These are phyloP conservation scores for Eupithecia dodoneata DNA, from an alignment of 2,888 invertebrate species.

Conservation along the genomic window DNA sequence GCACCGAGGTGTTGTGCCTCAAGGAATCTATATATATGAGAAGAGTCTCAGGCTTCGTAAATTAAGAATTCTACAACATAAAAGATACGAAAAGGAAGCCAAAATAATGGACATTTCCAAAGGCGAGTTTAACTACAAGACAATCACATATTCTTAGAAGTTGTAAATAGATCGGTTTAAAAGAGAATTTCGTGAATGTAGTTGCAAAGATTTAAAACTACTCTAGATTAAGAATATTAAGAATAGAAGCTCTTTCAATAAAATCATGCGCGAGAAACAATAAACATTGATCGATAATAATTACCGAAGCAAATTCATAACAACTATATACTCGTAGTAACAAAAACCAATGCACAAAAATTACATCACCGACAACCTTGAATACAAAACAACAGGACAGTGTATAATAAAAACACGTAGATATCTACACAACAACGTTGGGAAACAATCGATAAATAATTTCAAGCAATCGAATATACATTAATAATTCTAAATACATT, in stretches of 20 bases:
- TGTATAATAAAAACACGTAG: constrained; percentile 6
- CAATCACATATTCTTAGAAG: not conserved
- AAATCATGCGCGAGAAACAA: constrained; percentile 1
- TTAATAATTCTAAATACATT: not conserved
- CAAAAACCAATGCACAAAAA: not conserved
- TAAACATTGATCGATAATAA: not conserved
- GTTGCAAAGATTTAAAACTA: not conserved
- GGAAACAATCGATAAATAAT: not conserved
- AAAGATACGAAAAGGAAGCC: not conserved
- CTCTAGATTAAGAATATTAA: not conserved
- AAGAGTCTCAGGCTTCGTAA: not conserved
- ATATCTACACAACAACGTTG: not conserved
- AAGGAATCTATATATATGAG: constrained; percentile 1
- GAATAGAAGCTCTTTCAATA: not conserved
- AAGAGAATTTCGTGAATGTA: not conserved
- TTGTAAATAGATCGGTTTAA: not conserved
- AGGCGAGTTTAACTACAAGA: not conserved
- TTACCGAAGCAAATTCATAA: constrained; percentile 5
- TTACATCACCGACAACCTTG: constrained; percentile 4
- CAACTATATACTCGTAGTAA: not conserved
- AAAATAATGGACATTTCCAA: not conserved
- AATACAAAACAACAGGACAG: constrained; percentile 4
- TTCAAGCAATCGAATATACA: not conserved
- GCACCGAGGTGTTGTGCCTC: not conserved
- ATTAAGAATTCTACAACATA: not conserved